Base-by-base conservation (phyloP, 2,797 vertebrate genomes). In the Rhinella marina region DNA sequence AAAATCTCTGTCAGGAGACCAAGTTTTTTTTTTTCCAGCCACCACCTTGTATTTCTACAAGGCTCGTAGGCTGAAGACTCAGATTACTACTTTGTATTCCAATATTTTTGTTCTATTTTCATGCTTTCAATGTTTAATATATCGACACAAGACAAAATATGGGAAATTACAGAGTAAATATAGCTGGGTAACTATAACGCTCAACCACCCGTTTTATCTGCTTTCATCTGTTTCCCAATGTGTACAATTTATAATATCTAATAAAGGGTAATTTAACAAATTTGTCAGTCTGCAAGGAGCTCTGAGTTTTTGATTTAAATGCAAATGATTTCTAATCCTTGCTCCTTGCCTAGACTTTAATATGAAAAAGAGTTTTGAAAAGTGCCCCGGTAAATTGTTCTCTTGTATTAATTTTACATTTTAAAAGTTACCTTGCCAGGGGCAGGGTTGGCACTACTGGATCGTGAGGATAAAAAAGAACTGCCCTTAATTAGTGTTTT, bases 381-480 rank as follows among this genome's bases (percentile, higher is more conserved):
- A 90, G 87, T 90, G 92, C 92, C 91, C 90, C 89, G 48, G 88
- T 90, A 90, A 92, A 91, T 92, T 89, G 85, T 90, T 90, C 82
- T 88, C 92, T 92, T 91, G 93, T 93, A 90, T 92, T 91, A 91
- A 92, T 92, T 92, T 92, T 92, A 89, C 93, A 91, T 92, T 93
- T 91, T 90, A 48, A 89, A 90, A 82, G 92, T 93, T 92, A 93
- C 93, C 93, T 93, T 93, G 93, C 93, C 93, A 87, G 92, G 93
- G 93, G 92, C 93, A 93, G 92, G 91, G 92, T 91, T 93, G 93
- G 93, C 91, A 92, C 90, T 82, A 76, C 73, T 66, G 91, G 86
- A 92, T 91, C 78, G 52, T 90, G 88, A 86, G 91, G 91, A 92
- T 92, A 92, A 92, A 92, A 90, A 90, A 82, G 90, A 90, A 91